Base-by-base conservation (phyloP, 1,140 invertebrate genomes). In the Araneus ventricosus region DNA sequence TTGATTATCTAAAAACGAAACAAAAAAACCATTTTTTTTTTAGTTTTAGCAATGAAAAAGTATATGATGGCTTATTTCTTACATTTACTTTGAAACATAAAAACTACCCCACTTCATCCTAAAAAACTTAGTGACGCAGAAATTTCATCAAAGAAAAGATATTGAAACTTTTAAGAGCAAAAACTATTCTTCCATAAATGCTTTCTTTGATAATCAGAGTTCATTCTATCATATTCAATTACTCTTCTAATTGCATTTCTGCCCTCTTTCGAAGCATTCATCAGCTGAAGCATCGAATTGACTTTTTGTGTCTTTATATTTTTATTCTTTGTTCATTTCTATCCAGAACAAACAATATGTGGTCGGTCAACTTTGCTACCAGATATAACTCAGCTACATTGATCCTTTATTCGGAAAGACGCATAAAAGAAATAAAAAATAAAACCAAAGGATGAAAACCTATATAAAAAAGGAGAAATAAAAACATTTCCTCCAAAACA, bases 271-370 rank as follows among this genome's bases (percentile, higher is more conserved):
- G 1, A 63, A 87, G 24, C 24, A 34, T 75, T 34, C 30, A 34
- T 27, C 3, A 30, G 70, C 39, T 8, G 7, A n/a, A 82, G 17
- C 39, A 52, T 82, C 45, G 45, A 52, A 52, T 52, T 52, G 45
- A 52, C 45, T 52, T 52, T 52, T 52, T 52, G 45, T 52, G 17
- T 17, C 10, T 7, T 82, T 59, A 61, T 86, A 1, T 59, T 86
- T 27, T 22, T 22, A 20, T 30, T 20, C 17, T 34, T 75, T 75
- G 30, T 22, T 75, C 34, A 27, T 37, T 70, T 34, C 24, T 67
- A 39, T 37, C 34, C n/a, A 70, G 30, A 57, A 41, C 88, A 75
- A 89, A 89, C 88, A 79, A 79, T 79, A 67, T 79, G 27, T 79
- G 39, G 88, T 79, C 20, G 20, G 70, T 80, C 67, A 89, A 52